Evolutionary conservation across 2,797 vertebrate genomes (phyloP).

Genomic region (Falco concolor): DNA sequence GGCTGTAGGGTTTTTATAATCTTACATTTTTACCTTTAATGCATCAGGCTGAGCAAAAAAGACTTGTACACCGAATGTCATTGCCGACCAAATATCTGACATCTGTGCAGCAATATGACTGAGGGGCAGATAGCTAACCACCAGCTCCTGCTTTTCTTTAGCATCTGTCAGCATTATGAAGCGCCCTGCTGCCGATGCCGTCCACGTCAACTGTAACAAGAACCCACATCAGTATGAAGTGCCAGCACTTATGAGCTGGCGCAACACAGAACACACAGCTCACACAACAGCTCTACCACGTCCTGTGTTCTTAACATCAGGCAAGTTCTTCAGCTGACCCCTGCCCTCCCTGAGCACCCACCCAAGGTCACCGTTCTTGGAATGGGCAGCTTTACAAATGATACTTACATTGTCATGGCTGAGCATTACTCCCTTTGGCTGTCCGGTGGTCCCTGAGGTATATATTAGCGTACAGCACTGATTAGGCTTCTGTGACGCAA

Average conservation of each 20-base stretch:
- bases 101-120: conserved; percentile 93
- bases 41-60: conserved; percentile 91
- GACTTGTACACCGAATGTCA: conserved; percentile 77
- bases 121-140: conserved; percentile 94
- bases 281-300: fast-evolving
- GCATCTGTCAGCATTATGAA: conserved; percentile 61
- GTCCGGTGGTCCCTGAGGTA: conserved; percentile 89
- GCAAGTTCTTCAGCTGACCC: neutral
- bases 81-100: conserved; percentile 86
- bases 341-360: neutral
- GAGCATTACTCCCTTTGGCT: conserved; percentile 94
- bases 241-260: neutral
- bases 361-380: fast-evolving
- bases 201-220: conserved; percentile 85
- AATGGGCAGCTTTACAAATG: too few species aligned
- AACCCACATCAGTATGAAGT: fast-evolving
- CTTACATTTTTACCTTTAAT: conserved; percentile 80
- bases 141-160: conserved; percentile 72
- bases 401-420: conserved; percentile 92
- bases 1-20: neutral
- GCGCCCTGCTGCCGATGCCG: conserved; percentile 36
- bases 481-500: conserved; percentile 84
- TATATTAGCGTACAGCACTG: conserved; percentile 93
- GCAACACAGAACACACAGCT: neutral
- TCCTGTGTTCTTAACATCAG: fast-evolving